phyloP scores from a whole-genome alignment of 2,113 vertebrate genomes.

The Trichomycterus rosablanca region DNA sequence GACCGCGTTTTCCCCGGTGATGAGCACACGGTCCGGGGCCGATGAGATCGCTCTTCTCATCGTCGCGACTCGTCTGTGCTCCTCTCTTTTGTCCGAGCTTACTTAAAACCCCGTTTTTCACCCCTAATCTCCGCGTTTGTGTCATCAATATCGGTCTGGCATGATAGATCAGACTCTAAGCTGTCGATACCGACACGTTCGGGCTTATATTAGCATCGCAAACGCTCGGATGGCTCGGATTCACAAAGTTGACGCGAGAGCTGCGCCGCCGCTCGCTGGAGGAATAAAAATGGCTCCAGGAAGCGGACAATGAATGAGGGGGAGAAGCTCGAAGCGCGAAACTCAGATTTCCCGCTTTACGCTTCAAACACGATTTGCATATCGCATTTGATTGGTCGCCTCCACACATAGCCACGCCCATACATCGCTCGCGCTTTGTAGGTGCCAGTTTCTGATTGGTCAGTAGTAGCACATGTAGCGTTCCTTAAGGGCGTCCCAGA shows the following conservation, averaged over 20 bases:
- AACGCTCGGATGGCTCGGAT: slow-evolving; percentile 52
- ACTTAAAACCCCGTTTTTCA: slow-evolving; percentile 56
- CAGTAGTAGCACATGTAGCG: slow-evolving; percentile 27
- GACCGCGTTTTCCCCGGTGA: slow-evolving; percentile 43
- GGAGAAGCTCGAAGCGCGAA: slow-evolving; percentile 52
- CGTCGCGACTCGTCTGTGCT: slow-evolving; percentile 43
- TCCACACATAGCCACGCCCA: too few species aligned
- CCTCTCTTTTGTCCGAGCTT: slow-evolving; percentile 50
- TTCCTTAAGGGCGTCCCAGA: too few species aligned
- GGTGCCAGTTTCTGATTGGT: slow-evolving; percentile 58
- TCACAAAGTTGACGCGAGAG: slow-evolving; percentile 47
- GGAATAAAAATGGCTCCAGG: slow-evolving; percentile 59
- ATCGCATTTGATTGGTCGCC: too few species aligned
- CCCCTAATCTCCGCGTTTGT: slow-evolving; percentile 51
- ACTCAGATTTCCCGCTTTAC: slow-evolving; percentile 73
- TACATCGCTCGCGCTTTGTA: neutral
- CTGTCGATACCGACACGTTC: slow-evolving; percentile 1
- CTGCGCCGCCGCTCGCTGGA: slow-evolving; percentile 36
- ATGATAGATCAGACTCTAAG: slow-evolving; percentile 48
- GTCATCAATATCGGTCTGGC: slow-evolving; percentile 25
- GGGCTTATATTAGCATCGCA: slow-evolving; percentile 15
- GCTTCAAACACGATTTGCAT: slow-evolving; percentile 63
- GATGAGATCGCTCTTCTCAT: slow-evolving; percentile 57
- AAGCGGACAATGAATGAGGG: slow-evolving; percentile 59
- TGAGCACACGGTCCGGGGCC: slow-evolving; percentile 48